Evolutionary conservation across 2,888 invertebrate genomes (phyloP).

Genomic region (Meliscaeva auricollis): DNA sequence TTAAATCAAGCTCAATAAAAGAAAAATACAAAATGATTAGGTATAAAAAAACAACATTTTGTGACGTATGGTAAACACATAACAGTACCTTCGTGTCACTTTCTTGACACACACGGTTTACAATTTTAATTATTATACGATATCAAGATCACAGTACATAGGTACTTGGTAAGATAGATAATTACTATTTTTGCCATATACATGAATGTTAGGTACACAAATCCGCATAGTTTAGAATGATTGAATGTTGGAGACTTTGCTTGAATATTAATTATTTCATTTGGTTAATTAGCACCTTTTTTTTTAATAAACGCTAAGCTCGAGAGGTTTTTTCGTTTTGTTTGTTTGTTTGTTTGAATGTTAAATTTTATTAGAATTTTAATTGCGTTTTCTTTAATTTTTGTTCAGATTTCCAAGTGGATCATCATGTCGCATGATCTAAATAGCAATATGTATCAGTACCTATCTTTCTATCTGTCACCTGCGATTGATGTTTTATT

Average conservation of each 20-base stretch:
- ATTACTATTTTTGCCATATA: conserved; percentile 3
- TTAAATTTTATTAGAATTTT: conserved; percentile 5
- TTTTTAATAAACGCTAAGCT: conserved; percentile 16
- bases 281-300: conserved; percentile 30
- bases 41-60: background rate
- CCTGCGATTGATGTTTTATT: conserved; percentile 21
- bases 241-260: conserved; percentile 13
- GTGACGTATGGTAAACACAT: conserved; percentile 13
- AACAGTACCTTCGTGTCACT: conserved; percentile 4
- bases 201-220: background rate
- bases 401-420: conserved; percentile 1
- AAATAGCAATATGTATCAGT: background rate
- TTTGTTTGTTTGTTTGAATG: conserved; percentile 4
- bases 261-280: conserved; percentile 29
- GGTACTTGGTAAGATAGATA: background rate
- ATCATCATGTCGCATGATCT: conserved; percentile 40
- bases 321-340: background rate
- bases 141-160: conserved; percentile 27
- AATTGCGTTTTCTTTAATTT: conserved; percentile 20
- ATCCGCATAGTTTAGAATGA: conserved; percentile 6
- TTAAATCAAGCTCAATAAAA: conserved; percentile 5
- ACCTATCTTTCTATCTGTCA: background rate
- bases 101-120: conserved; percentile 3
- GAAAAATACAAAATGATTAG: background rate
- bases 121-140: conserved; percentile 18